Conservation (phyloP, 1,140 invertebrate species). For the Ceratina australensis region DNA sequence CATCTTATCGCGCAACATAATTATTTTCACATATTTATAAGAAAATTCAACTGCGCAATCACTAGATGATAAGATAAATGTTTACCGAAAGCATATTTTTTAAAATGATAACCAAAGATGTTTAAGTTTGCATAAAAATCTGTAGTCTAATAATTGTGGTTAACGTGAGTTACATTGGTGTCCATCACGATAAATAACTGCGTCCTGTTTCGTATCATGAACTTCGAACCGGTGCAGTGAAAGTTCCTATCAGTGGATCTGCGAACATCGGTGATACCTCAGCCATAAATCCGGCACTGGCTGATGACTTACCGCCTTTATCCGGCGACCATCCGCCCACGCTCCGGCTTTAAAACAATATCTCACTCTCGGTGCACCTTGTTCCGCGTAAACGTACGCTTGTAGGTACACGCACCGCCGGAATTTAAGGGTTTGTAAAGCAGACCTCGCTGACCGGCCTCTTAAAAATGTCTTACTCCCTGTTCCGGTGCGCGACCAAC, state of each 20-base stretch:
- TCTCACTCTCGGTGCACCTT: conserved; percentile 40
- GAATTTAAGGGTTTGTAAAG: conserved; percentile 28
- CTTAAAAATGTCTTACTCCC: conserved; percentile 31
- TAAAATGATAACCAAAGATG: too few relatives aligned
- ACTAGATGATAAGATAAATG: too few relatives aligned
- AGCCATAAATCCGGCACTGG: conserved; percentile 23
- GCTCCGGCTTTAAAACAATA: conserved; percentile 36
- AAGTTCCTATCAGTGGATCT: conserved; percentile 44
- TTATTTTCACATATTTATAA: too few relatives aligned
- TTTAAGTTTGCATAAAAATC: too few relatives aligned
- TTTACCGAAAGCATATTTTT: too few relatives aligned
- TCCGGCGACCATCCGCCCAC: conserved; percentile 33
- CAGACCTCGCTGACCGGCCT: neutral
- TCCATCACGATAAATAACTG: neutral
- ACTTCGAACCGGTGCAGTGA: conserved; percentile 45
- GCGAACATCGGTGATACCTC: conserved; percentile 24
- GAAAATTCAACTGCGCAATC: too few relatives aligned
- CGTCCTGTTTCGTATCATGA: conserved; percentile 10
- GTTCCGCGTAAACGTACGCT: conserved; percentile 28
- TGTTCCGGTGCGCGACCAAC: neutral
- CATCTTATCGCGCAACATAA: too few relatives aligned
- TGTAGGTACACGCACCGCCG: conserved; percentile 34
- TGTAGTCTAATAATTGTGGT: too few relatives aligned
- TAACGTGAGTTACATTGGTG: too few relatives aligned
- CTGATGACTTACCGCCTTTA: conserved; percentile 45